Evolutionary conservation across 2,888 invertebrate species (phyloP).

Genomic region (Dolomedes plantarius): DNA sequence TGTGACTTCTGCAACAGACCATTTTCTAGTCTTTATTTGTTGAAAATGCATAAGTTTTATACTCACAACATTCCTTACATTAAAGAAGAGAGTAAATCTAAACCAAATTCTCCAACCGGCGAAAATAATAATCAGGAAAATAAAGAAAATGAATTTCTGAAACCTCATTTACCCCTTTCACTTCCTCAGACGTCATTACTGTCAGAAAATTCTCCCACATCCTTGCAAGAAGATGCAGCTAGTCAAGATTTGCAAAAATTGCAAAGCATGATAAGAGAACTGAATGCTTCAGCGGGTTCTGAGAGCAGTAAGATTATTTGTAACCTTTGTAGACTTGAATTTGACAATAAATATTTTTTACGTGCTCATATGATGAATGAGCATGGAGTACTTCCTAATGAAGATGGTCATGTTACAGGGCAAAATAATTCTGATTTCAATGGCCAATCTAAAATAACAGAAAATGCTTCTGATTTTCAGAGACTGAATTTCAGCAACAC

Average conservation of each 20-base stretch:
- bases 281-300: slow-evolving; percentile 81
- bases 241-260: slow-evolving; percentile 91
- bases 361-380: slow-evolving; percentile 84
- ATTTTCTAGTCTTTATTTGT: slow-evolving; percentile 77
- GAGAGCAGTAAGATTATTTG: slow-evolving; percentile 78
- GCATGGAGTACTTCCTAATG: slow-evolving; percentile 81
- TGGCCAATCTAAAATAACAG: slow-evolving; percentile 52
- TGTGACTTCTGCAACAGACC: slow-evolving; percentile 77
- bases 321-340: slow-evolving; percentile 84
- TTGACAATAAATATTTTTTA: slow-evolving; percentile 84
- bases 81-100: slow-evolving; percentile 73
- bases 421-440: slow-evolving; percentile 56
- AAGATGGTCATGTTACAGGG: slow-evolving; percentile 75
- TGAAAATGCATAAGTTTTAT: slow-evolving; percentile 78
- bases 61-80: slow-evolving; percentile 76
- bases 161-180: slow-evolving; percentile 56
- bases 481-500: slow-evolving; percentile 48
- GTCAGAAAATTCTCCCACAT: slow-evolving; percentile 53
- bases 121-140: slow-evolving; percentile 56
- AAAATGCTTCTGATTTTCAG: slow-evolving; percentile 50
- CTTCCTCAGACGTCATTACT: slow-evolving; percentile 53
- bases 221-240: slow-evolving; percentile 77
- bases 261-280: slow-evolving; percentile 92
- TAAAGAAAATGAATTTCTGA: slow-evolving; percentile 67
- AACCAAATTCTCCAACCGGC: slow-evolving; percentile 62